These are phyloP conservation scores for Agrotis exclamationis DNA, from an alignment of 2,888 invertebrate species.

Conservation along the genomic window DNA sequence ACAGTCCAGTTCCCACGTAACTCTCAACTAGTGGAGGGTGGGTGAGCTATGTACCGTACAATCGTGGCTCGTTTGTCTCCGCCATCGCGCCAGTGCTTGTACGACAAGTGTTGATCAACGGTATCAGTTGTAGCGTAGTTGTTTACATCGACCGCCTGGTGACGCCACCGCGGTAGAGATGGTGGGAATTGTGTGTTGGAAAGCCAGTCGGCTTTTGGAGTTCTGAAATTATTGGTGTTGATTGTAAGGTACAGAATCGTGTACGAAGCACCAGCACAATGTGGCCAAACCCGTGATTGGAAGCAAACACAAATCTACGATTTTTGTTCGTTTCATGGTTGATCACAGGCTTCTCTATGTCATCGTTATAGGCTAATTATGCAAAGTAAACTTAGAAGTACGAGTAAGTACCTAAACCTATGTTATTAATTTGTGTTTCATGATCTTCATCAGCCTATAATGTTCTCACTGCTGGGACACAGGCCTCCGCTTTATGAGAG, in stretches of 20 bases:
- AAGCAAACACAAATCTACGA: too few species aligned
- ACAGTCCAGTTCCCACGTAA: constrained; percentile 28
- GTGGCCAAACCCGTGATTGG: too few species aligned
- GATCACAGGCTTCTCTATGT: too few species aligned
- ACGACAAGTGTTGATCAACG: constrained; percentile 15
- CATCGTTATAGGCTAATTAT: too few species aligned
- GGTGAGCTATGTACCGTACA: constrained; percentile 13
- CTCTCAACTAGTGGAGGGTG: constrained; percentile 8
- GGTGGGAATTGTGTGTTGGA: neutral
- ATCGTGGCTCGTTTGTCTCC: constrained; percentile 23
- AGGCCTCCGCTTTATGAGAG: too few species aligned
- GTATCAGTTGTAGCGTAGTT: constrained; percentile 32
- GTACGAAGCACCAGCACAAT: neutral
- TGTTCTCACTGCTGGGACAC: too few species aligned
- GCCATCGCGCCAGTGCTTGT: neutral
- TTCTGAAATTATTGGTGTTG: neutral
- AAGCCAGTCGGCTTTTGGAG: neutral
- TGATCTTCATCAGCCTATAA: too few species aligned
- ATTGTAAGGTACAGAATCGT: neutral
- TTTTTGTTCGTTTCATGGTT: too few species aligned
- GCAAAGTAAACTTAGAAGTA: too few species aligned
- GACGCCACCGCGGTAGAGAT: neutral
- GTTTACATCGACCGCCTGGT: constrained; percentile 16
- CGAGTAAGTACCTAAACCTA: too few species aligned
- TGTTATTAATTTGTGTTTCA: too few species aligned